Percentiles rank a stretch among this genome's conserved stretches.
Conservation (phyloP, 2,888 invertebrate species). For the Leptopilina myrica region DNA sequence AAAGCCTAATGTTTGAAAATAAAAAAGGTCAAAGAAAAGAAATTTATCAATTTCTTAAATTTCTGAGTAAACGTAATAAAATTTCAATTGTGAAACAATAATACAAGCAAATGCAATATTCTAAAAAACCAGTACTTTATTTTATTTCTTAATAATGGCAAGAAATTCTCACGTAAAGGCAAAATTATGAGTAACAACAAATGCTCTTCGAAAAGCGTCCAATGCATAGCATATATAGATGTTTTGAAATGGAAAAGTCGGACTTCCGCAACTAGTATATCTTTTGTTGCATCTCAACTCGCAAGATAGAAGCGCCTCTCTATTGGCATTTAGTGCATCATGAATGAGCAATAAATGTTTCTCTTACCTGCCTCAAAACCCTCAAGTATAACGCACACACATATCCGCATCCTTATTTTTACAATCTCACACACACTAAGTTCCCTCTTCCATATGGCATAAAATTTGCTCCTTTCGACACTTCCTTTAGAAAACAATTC, state of each 20-base stretch:
- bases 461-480: constrained; percentile 22
- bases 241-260: constrained; percentile 51
- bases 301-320: constrained; percentile 4
- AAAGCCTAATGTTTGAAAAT: too few relatives aligned
- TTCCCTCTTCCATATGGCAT: background rate
- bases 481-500: constrained; percentile 16
- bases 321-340: constrained; percentile 27
- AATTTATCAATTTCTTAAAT: too few relatives aligned
- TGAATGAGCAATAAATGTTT: constrained; percentile 45
- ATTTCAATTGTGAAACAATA: background rate
- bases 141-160: background rate
- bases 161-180: constrained; percentile 1
- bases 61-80: too few relatives aligned
- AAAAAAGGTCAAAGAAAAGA: too few relatives aligned
- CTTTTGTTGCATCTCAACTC: background rate
- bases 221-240: constrained; percentile 22
- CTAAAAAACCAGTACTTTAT: constrained; percentile 17
- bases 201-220: constrained; percentile 13
- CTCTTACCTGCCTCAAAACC: constrained; percentile 1
- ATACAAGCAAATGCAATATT: constrained; percentile 3
- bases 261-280: constrained; percentile 46
- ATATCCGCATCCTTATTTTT: constrained; percentile 1
- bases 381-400: background rate
- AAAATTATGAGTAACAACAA: constrained; percentile 31
- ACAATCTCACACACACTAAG: background rate